phyloP scores from a whole-genome alignment of 2,113 vertebrate species.

The Pseudolaguvia tuberculata region DNA sequence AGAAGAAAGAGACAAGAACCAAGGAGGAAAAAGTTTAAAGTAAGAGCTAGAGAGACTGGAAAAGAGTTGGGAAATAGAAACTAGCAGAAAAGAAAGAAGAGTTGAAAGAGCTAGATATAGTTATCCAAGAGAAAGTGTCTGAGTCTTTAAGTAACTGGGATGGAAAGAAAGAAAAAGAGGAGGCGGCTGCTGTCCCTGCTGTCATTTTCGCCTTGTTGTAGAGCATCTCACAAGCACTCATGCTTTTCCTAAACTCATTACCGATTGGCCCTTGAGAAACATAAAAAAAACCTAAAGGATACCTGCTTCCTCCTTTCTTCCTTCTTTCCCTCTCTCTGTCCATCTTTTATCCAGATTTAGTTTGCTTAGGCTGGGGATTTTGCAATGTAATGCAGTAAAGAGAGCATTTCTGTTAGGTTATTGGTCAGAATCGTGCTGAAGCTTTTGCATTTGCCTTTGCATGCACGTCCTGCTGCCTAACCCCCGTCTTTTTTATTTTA shows the following conservation, averaged over 20 bases:
- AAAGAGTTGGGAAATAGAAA: no score
- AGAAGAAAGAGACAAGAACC: no score
- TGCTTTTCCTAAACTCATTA: constrained; percentile 68
- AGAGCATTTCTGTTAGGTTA: neutral
- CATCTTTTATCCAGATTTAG: constrained; percentile 25
- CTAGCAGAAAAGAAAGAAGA: no score
- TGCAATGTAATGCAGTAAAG: neutral
- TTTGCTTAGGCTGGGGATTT: neutral
- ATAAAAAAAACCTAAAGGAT: constrained; percentile 62
- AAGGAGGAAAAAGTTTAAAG: no score
- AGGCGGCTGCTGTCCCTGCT: neutral
- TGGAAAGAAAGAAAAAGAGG: neutral
- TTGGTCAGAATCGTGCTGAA: neutral
- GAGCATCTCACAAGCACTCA: constrained; percentile 69
- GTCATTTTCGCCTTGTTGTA: constrained; percentile 55
- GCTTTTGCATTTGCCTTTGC: constrained; percentile 55
- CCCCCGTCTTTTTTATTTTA: constrained; percentile 48
- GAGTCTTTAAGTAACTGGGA: neutral
- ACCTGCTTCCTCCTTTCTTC: constrained; percentile 52
- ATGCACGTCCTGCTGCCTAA: constrained; percentile 67
- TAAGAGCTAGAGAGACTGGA: no score
- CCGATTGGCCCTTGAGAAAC: constrained; percentile 66
- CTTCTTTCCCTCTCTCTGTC: neutral
- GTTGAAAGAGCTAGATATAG: no score
- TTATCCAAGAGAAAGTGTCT: no score